Evolutionary conservation across 1,140 invertebrate genomes (phyloP), one percentile per base, ranked within the genome.

Genomic region (Diploscapter pachys): DNA sequence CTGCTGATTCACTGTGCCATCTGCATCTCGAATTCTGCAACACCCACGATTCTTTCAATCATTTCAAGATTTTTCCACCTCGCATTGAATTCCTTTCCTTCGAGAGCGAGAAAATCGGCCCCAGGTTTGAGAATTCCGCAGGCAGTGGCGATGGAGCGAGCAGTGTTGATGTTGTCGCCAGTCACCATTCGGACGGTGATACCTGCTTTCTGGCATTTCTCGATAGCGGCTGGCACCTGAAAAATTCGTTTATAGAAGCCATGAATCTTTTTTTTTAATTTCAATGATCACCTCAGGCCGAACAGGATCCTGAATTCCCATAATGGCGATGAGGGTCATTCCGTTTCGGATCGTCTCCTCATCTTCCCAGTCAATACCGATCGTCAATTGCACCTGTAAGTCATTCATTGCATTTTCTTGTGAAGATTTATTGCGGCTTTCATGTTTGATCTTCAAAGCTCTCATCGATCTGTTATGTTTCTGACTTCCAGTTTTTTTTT

Each of bases 21-120:
- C 79, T 63, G 75, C 89, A 86, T 97, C 95, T 61, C 95, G 87
- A 81, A 99, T 95, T 80, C 93, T 89, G 87, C 31, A 95, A 77
- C 3, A 49, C 86, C n/a, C 95, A 31, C 83, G 3, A 49, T 4
- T 56, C 31, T 31, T 54, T 55, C 52, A 53, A 55, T 13, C 9
- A 61, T 78, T 49, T 54, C 4, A 74, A 51, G 50, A 63, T n/a
- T 57, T 65, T 54, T 94, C 78, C 68, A 82, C 80, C 93, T 89
- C 80, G 89, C 90, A 88, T 99, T 99, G 88, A 99, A 99, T 86
- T 99, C 95, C 87, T 97, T 98, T 71, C 96, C 95, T 86, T 99
- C 96, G 50, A 99, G 87, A 71, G 98, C 94, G 48, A 98, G 90
- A 87, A 94, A 97, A 70, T 85, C 84, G n/a, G 68, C 79, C 57